These are phyloP conservation scores for Psylliodes chrysocephalus DNA, from an alignment of 2,888 invertebrate genomes.

Conservation along the genomic window DNA sequence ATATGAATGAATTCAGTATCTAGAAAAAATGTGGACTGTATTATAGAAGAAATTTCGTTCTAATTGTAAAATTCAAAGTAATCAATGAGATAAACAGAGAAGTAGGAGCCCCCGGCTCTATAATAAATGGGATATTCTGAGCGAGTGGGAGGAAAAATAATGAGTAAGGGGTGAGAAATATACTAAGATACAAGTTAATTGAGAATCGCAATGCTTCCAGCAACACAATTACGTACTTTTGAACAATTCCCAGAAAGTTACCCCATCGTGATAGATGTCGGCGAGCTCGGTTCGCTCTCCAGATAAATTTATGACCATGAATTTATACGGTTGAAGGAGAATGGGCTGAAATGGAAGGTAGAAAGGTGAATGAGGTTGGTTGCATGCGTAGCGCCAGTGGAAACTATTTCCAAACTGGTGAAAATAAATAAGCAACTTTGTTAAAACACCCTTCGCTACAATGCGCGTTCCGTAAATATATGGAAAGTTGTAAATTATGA, in stretches of 20 bases:
- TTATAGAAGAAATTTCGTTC: no score
- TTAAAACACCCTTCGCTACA: not conserved
- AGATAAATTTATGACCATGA: conserved; percentile 27
- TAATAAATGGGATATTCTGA: conserved; percentile 17
- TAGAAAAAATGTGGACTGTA: no score
- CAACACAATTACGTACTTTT: conserved; percentile 60
- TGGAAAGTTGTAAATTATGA: no score
- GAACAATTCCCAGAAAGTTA: conserved; percentile 56
- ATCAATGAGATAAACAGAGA: conserved; percentile 40
- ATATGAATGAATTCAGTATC: no score
- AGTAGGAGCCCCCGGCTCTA: conserved; percentile 31
- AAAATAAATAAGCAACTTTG: not conserved
- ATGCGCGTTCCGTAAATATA: not conserved
- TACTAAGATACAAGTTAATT: conserved; percentile 56
- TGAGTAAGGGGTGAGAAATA: conserved; percentile 54
- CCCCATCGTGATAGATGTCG: conserved; percentile 56
- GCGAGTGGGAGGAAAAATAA: conserved; percentile 48
- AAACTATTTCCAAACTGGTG: conserved; percentile 14
- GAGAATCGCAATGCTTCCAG: conserved; percentile 55
- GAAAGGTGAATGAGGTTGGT: no score
- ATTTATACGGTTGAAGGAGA: conserved; percentile 22
- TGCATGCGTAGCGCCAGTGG: conserved; percentile 10
- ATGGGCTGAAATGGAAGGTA: conserved; percentile 8
- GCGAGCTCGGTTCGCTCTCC: conserved; percentile 50
- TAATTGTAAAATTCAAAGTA: conserved; percentile 13